These are phyloP conservation scores for Tipula unca DNA, from an alignment of 2,888 invertebrate species.

Conservation along the genomic window DNA sequence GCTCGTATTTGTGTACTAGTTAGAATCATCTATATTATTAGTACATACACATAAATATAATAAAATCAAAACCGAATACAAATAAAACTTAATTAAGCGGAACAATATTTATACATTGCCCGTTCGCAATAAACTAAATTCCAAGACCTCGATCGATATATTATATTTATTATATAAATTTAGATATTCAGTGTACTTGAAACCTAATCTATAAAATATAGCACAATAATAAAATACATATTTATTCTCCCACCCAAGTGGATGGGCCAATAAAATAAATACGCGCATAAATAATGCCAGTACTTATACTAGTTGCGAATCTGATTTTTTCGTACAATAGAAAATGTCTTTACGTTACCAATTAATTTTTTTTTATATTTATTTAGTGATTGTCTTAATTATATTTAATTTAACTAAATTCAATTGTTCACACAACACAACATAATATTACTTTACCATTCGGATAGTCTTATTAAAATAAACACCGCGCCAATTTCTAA, in stretches of 20 bases:
- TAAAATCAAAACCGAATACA: neutral
- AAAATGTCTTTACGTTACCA: neutral
- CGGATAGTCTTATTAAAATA: neutral
- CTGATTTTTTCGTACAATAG: neutral
- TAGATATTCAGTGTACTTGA: neutral
- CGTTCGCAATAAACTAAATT: neutral
- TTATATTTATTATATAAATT: neutral
- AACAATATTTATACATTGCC: neutral
- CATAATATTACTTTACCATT: neutral
- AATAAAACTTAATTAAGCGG: neutral
- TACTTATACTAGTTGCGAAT: neutral
- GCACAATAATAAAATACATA: neutral
- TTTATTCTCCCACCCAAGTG: neutral
- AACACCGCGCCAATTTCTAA: neutral
- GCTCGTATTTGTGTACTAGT: too few species aligned
- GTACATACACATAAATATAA: neutral
- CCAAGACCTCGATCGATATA: neutral
- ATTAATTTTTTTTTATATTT: neutral
- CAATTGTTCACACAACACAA: neutral
- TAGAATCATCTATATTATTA: neutral
- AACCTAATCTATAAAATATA: neutral
- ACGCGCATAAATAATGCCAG: neutral
- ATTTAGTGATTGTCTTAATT: neutral
- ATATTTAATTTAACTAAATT: neutral
- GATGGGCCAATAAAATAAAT: neutral